Base-by-base conservation (phyloP, 2,888 invertebrate species). In the Zhuqinia jingwanae region DNA sequence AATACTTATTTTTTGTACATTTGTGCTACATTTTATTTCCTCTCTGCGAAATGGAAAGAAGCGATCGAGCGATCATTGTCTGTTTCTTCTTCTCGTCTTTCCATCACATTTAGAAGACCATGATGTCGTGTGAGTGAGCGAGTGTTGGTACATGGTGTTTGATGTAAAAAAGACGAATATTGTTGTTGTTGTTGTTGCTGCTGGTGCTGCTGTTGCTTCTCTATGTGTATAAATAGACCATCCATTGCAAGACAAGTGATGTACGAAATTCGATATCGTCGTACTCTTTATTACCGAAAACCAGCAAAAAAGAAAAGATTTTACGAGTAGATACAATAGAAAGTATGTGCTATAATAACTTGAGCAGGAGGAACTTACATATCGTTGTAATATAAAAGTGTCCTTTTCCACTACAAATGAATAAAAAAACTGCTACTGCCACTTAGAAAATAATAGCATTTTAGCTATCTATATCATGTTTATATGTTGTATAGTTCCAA, bases 51-150 rank as follows among this genome's bases (percentile, higher is more conserved):
- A n/a, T n/a, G n/a, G n/a, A 5, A 15, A 53, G n/a, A 53, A 53
- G 53, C 3, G 53, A n/a, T n/a, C n/a, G n/a, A n/a, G 22, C 45
- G 22, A 22, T 68, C 68, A 68, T 45, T 68, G 68, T 68, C 68
- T 45, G 42, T 45, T 42, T 68, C 20, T 2, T 45, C 20, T 17
- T 45, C 22, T 42, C 45, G 11, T 15, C 68, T 42, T 42, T 42
- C 20, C n/a, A 30, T 15, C n/a, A 60, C 13, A 20, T 2, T 27
- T 25, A 15, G 47, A 56, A 2, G 58, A 25, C 0, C 17, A 13
- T 22, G 58, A 25, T 6, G 20, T 22, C 25, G 58, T 58, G 58
- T 25, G 22, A 22, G 22, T 22, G 2, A 56, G 50, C 13, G 15
- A 53, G 53, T 6, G 20, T 17, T 6, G 53, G 53, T 53, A 2